Percentiles rank a stretch among this genome's conserved stretches.
Conservation (phyloP, 1,140 invertebrate species). For the Ceratitis capitata region DNA sequence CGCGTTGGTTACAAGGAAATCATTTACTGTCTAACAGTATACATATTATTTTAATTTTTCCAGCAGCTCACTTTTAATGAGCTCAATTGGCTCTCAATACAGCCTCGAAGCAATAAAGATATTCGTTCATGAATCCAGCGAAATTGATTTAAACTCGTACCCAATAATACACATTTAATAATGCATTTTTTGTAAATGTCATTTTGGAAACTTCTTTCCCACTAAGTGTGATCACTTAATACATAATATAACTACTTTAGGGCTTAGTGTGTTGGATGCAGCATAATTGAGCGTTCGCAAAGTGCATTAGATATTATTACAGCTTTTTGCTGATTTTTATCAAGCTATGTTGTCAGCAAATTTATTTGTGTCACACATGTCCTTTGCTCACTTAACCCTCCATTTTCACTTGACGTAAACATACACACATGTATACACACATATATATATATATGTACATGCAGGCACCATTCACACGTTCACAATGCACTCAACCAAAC, state of each 20-base stretch:
- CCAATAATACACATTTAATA: too few relatives aligned
- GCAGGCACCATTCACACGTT: conserved; percentile 11
- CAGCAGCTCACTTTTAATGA: too few relatives aligned
- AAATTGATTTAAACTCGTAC: too few relatives aligned
- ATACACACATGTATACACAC: neutral
- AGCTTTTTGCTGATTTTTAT: neutral
- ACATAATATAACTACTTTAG: neutral
- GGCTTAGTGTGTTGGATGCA: neutral
- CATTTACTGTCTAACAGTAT: too few relatives aligned
- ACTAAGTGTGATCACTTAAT: neutral
- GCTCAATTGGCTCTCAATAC: too few relatives aligned
- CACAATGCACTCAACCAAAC: neutral
- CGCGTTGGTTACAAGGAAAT: too few relatives aligned
- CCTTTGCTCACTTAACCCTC: neutral
- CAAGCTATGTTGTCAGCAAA: neutral
- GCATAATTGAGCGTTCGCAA: neutral
- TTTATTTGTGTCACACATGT: conserved; percentile 17
- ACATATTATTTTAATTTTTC: too few relatives aligned
- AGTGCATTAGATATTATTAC: neutral
- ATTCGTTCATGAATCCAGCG: too few relatives aligned
- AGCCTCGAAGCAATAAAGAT: too few relatives aligned
- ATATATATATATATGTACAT: neutral
- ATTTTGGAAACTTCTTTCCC: too few relatives aligned
- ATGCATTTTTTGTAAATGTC: too few relatives aligned
- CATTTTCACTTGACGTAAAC: neutral